Evolutionary conservation across 2,888 invertebrate species (phyloP).

Genomic region (Heliconius ethilla): DNA sequence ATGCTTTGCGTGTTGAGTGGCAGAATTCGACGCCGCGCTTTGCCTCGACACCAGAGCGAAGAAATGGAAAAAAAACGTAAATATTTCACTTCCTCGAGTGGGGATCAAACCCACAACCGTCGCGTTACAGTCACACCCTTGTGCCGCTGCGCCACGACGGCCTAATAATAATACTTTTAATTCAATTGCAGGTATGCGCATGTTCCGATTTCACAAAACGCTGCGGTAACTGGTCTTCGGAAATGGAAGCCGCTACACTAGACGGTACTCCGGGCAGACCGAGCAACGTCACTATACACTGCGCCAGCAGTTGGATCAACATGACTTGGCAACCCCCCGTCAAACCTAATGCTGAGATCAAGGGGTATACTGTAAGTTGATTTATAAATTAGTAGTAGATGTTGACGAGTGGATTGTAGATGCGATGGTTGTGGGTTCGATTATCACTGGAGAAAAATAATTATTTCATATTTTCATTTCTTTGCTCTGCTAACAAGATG

Average conservation of each 20-base stretch:
- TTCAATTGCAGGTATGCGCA: slow-evolving; percentile 82
- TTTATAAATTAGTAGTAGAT: background rate
- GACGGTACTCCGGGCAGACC: slow-evolving; percentile 91
- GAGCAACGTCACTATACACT: slow-evolving; percentile 84
- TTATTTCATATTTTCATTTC: background rate
- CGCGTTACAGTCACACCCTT: no score
- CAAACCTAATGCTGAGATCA: slow-evolving; percentile 89
- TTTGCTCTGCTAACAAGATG: background rate
- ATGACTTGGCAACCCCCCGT: slow-evolving; percentile 88
- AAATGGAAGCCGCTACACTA: slow-evolving; percentile 90
- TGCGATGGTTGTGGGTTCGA: background rate
- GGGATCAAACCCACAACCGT: no score
- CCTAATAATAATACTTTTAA: background rate
- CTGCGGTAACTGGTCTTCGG: slow-evolving; percentile 90
- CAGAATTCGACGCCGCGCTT: no score
- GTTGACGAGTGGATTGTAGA: no score
- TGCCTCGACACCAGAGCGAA: no score
- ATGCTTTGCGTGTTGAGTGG: no score
- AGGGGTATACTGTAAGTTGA: slow-evolving; percentile 85
- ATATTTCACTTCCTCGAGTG: no score
- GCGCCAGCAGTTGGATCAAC: slow-evolving; percentile 80
- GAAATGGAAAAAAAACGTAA: no score
- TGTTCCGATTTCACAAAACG: slow-evolving; percentile 89
- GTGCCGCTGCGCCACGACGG: background rate
- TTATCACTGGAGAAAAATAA: background rate